A percentile compares a stretch with the other conserved stretches of the same genome.
These are phyloP conservation scores for Aphidoletes aphidimyza DNA, from an alignment of 2,888 invertebrate species.

Conservation along the genomic window DNA sequence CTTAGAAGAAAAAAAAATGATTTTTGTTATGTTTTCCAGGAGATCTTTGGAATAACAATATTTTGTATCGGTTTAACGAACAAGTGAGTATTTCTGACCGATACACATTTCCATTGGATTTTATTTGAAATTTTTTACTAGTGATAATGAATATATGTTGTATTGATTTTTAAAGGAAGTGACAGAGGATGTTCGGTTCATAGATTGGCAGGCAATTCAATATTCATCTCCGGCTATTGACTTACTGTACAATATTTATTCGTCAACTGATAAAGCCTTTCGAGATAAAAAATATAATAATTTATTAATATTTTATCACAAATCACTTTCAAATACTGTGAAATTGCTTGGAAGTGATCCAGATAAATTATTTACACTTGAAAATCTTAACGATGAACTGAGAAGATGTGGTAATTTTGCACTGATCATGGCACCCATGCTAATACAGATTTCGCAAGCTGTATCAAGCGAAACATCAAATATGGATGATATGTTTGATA, in stretches of 20 bases:
- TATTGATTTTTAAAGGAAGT: not conserved
- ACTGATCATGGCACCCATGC: not conserved
- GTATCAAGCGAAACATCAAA: not conserved
- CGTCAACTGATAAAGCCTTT: not conserved
- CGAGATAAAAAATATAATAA: not conserved
- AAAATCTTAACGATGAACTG: not conserved
- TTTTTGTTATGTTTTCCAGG: no score
- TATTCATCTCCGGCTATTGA: not conserved
- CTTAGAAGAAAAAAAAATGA: not conserved
- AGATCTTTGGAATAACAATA: slow-evolving; percentile 56
- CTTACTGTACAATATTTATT: not conserved
- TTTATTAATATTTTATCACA: not conserved
- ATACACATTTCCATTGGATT: not conserved
- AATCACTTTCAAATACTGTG: not conserved
- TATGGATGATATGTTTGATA: not conserved
- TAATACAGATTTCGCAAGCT: not conserved
- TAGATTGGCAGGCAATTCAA: not conserved
- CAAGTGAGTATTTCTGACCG: not conserved
- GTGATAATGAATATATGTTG: not conserved
- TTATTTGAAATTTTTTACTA: not conserved
- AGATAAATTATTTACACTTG: not conserved
- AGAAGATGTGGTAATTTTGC: not conserved
- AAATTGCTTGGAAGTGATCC: not conserved
- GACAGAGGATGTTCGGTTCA: not conserved
- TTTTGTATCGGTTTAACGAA: slow-evolving; percentile 52